Conservation (phyloP, 1,140 invertebrate genomes). For the Atta texana region DNA sequence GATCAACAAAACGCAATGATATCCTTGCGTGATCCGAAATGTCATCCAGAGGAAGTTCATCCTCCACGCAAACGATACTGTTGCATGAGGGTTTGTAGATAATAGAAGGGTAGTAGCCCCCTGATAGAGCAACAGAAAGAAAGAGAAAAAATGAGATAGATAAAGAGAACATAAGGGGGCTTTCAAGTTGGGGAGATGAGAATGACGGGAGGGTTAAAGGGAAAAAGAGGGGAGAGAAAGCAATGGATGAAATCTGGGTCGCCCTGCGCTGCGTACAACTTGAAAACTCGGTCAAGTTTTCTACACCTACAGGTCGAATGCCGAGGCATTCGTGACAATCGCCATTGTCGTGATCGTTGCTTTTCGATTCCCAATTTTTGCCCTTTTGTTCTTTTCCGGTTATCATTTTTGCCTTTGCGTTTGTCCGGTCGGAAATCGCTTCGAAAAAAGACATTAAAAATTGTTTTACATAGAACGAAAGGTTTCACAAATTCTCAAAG, state of each 20-base stretch:
- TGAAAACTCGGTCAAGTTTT: slow-evolving; percentile 84
- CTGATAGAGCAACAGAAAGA: slow-evolving; percentile 37
- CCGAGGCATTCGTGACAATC: slow-evolving; percentile 43
- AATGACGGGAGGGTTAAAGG: slow-evolving; percentile 4
- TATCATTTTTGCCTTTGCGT: background rate
- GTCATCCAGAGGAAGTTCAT: slow-evolving; percentile 43
- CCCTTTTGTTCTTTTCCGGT: too few relatives aligned
- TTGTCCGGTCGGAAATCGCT: slow-evolving; percentile 13
- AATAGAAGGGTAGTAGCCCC: slow-evolving; percentile 52
- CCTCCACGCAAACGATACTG: background rate
- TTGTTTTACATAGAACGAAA: slow-evolving; percentile 21
- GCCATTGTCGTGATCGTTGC: slow-evolving; percentile 29
- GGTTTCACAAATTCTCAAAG: background rate
- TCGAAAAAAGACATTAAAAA: slow-evolving; percentile 27
- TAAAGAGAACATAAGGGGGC: slow-evolving; percentile 32
- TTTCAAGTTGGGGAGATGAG: slow-evolving; percentile 40
- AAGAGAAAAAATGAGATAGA: slow-evolving; percentile 44
- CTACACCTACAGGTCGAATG: slow-evolving; percentile 82
- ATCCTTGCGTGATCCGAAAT: slow-evolving; percentile 37
- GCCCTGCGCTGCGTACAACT: slow-evolving; percentile 79
- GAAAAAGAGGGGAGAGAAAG: slow-evolving; percentile 25
- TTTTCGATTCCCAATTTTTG: slow-evolving; percentile 55
- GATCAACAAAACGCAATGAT: slow-evolving; percentile 36
- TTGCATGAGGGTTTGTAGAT: slow-evolving; percentile 65
- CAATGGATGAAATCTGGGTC: slow-evolving; percentile 74